Evolutionary conservation across 2,797 vertebrate species (phyloP), one percentile per base, ranked within the genome.

Genomic region (Microchirus variegatus): DNA sequence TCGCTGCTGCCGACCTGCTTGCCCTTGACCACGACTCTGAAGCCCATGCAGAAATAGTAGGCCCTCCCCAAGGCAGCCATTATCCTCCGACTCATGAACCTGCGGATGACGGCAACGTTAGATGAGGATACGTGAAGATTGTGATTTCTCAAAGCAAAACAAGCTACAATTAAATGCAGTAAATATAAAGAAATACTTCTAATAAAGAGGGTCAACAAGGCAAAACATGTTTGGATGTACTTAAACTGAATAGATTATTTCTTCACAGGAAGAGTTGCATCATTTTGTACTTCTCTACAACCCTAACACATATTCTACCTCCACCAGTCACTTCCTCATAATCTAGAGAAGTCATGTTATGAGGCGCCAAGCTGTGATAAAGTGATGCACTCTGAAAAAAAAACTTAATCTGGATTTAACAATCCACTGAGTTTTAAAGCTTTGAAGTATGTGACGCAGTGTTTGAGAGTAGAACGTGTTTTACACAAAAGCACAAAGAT

Each of bases 21-120:
- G 9, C 98, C 98, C 67, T 95, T 96, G 15, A 98, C 92, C 26
- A 92, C 90, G 46, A 99, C 93, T n/a, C 73, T 80, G 85, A 99
- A 98, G 42, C 98, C 98, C 95, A 99, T 93, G 31, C 87, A 61
- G 40, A 96, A 94, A 90, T 91, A 98, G 58, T 95, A 87, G 0
- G 84, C 49, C 2, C 73, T 94, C 8, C 95, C 96, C 72, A 99
- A 75, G 48, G 89, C 31, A 0, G 78, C 89, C 79, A 99, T 89
- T 36, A 91, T 72, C 1, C 52, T 84, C 36, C 59, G 84, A 75
- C 91, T 89, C 88, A 94, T 55, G 55, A 90, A 82, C 75, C 94
- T 95, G 80, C 5, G 19, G 26, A 53, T 9, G 15, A 50, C 10
- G 15, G 10, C 8, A 26, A 38, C 9, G 55, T 59, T 13, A 46